These are phyloP conservation scores for Chunga burmeisteri DNA, from an alignment of 2,113 vertebrate genomes.

Conservation along the genomic window DNA sequence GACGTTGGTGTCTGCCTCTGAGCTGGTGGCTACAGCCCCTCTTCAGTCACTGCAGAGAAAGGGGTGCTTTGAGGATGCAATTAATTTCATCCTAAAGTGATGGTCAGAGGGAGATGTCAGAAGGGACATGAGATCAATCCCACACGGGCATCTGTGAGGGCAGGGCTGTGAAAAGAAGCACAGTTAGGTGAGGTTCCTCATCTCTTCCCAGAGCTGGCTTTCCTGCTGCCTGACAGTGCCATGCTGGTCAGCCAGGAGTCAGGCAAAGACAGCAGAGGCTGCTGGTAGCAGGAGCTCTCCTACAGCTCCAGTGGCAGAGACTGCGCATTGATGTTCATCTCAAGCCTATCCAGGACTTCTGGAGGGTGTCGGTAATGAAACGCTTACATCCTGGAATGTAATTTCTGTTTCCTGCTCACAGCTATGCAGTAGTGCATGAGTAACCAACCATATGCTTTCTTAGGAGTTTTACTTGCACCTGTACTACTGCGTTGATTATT, in stretches of 20 bases:
- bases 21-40: neutral
- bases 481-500: neutral
- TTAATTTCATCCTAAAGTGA: neutral
- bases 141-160: neutral
- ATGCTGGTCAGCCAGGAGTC: neutral
- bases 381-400: neutral
- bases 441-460: neutral
- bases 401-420: neutral
- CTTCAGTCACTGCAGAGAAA: neutral
- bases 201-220: neutral
- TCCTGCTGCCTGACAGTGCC: neutral
- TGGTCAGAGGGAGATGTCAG: neutral
- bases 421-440: neutral
- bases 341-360: neutral
- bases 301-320: neutral
- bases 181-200: neutral
- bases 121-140: neutral
- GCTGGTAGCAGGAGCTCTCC: neutral
- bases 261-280: neutral
- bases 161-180: neutral
- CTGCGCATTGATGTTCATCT: neutral
- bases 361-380: neutral
- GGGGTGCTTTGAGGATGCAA: neutral
- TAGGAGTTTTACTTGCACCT: neutral
- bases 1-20: neutral